Conservation (phyloP, 2,113 vertebrate species). For the Alces alces region DNA sequence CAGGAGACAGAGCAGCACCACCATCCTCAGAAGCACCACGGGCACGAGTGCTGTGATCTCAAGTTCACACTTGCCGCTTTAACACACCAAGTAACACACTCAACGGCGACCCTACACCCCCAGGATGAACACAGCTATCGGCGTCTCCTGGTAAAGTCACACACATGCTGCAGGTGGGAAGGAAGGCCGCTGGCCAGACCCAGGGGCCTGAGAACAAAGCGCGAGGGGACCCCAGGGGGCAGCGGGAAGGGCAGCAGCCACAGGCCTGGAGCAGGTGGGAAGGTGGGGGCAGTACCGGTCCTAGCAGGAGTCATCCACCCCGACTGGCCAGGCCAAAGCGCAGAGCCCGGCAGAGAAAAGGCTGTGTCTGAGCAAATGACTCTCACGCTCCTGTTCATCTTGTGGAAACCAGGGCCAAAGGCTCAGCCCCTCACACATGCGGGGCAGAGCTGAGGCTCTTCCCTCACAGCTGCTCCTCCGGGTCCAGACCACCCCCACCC, state of each 20-base stretch:
- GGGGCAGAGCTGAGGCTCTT: fast-evolving
- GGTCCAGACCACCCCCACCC: fast-evolving
- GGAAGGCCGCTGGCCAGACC: neutral
- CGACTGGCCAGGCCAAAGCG: neutral
- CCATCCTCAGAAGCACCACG: fast-evolving
- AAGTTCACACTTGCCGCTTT: fast-evolving
- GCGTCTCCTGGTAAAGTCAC: fast-evolving
- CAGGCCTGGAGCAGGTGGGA: fast-evolving
- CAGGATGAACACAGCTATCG: fast-evolving
- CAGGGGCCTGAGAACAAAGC: neutral
- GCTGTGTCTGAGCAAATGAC: fast-evolving
- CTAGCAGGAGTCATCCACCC: no score
- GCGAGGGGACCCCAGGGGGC: fast-evolving
- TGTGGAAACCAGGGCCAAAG: fast-evolving
- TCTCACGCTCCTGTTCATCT: fast-evolving
- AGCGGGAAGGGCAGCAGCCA: fast-evolving
- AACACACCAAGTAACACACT: fast-evolving
- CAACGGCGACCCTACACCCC: fast-evolving
- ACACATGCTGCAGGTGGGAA: fast-evolving
- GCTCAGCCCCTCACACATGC: neutral
- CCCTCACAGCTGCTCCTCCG: neutral
- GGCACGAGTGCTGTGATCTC: fast-evolving
- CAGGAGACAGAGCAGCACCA: fast-evolving
- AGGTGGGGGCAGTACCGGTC: no score
- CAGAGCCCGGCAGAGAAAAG: neutral